Base-by-base conservation (phyloP, 1,140 invertebrate species). In the Lepidurus arcticus region DNA sequence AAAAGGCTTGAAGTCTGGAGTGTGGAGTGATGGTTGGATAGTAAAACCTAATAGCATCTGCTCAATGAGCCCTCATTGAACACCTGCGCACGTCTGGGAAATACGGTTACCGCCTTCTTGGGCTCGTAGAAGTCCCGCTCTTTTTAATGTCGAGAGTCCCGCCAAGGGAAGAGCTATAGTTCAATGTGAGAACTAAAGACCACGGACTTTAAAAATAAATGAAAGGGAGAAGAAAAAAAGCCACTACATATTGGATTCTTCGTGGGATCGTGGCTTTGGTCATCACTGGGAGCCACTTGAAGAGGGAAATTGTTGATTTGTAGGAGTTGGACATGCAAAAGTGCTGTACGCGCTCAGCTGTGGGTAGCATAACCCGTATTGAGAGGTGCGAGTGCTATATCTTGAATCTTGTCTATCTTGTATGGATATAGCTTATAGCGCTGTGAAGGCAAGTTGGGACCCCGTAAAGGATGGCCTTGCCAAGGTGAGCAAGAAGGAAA, bases 401-500 rank as follows among this genome's bases (percentile, higher is more conserved):
- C 53, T 9, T 65, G 53, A 13, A 65, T 65, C 53, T 65, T 65
- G 13, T 65, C 16, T 21, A 65, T 65, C 53, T 65, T 65, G 53
- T 13, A 65, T 9, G 9, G 2, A 47, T 13, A 65, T 9, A 65
- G 53, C 13, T 65, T 21, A 9, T 9, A 65, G 53, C 53, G 21
- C 16, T 16, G 53, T 21, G 53, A 65, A 65, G 16, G 53, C 21
- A 65, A 65, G n/a, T 65, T 65, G 53, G 16, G 53, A 65, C 53
- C 53, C 34, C 53, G 53, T 21, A 65, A 65, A 65, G 53, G 13
- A 65, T 65, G 53, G 53, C 53, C 53, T 65, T 65, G 53, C 13
- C 53, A 65, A 65, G 53, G 53, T 65, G 53, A 65, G 53, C 53
- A 65, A 65, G 53, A 65, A n/a, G 53, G 53, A 65, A 65, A 65